Evolutionary conservation across 2,797 vertebrate genomes (phyloP).

Genomic region (Hemibagrus guttatus): DNA sequence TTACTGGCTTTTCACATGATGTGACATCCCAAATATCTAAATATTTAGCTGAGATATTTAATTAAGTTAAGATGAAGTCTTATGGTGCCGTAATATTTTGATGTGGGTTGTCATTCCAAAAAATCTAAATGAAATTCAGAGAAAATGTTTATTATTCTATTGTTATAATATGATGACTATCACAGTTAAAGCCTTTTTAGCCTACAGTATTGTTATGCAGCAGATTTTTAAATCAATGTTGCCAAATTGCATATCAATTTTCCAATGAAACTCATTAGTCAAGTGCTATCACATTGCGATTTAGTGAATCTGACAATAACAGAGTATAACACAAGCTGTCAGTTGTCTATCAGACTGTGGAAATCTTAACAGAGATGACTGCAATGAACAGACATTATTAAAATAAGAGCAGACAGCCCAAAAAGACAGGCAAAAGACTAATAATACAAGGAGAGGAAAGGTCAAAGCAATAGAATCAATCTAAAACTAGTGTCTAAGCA

Average conservation of each 20-base stretch:
- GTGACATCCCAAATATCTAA: neutral
- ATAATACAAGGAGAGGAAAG: neutral
- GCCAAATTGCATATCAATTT: neutral
- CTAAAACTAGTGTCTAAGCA: neutral
- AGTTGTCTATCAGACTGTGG: slow-evolving; percentile 2
- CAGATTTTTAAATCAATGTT: neutral
- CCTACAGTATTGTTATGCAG: too few species aligned
- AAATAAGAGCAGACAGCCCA: neutral
- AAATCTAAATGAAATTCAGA: neutral
- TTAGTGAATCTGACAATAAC: neutral
- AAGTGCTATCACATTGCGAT: neutral
- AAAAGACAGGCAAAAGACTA: neutral
- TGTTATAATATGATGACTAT: neutral
- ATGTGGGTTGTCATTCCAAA: neutral
- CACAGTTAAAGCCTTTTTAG: neutral
- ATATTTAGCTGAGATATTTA: neutral
- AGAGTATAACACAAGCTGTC: neutral
- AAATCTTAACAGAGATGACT: neutral
- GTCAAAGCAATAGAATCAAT: neutral
- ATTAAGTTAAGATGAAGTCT: neutral
- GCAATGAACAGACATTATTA: neutral
- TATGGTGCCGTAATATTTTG: neutral
- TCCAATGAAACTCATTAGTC: neutral
- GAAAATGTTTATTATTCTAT: neutral
- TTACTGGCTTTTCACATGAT: neutral